These are phyloP conservation scores for Trichopoda pennipes DNA, from an alignment of 2,888 invertebrate species.

Conservation along the genomic window DNA sequence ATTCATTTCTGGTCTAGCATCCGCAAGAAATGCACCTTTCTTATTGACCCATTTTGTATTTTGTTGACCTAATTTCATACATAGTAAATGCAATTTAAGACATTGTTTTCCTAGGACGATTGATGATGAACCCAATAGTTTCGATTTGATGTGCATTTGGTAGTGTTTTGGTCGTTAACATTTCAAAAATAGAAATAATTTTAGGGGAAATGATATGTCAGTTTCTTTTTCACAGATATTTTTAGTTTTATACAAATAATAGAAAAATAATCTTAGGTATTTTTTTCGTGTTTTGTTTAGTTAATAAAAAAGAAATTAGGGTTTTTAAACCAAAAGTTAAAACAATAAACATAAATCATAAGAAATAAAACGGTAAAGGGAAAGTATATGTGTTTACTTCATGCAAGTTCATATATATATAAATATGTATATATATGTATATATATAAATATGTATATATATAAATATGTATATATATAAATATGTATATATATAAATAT, in stretches of 20 bases:
- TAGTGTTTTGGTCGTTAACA: conserved; percentile 64
- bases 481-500: too few species aligned
- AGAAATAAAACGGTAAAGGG: background rate
- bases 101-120: conserved; percentile 45
- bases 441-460: too few species aligned
- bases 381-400: conserved; percentile 3
- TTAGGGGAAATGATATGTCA: conserved; percentile 65
- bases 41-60: conserved; percentile 50
- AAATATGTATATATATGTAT: too few species aligned
- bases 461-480: too few species aligned
- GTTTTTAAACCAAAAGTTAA: conserved; percentile 29
- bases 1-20: conserved; percentile 40
- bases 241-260: conserved; percentile 50
- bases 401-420: conserved; percentile 33
- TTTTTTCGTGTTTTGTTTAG: conserved; percentile 14
- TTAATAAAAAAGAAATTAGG: conserved; percentile 3
- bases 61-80: conserved; percentile 56
- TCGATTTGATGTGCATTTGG: conserved; percentile 62
- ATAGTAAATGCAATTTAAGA: conserved; percentile 37
- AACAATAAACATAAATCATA: conserved; percentile 27
- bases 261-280: conserved; percentile 39
- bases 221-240: conserved; percentile 59
- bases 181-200: conserved; percentile 68
- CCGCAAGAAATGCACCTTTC: conserved; percentile 47
- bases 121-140: conserved; percentile 63